These are phyloP conservation scores for Catharus ustulatus DNA, from an alignment of 2,797 vertebrate genomes.

Conservation along the genomic window DNA sequence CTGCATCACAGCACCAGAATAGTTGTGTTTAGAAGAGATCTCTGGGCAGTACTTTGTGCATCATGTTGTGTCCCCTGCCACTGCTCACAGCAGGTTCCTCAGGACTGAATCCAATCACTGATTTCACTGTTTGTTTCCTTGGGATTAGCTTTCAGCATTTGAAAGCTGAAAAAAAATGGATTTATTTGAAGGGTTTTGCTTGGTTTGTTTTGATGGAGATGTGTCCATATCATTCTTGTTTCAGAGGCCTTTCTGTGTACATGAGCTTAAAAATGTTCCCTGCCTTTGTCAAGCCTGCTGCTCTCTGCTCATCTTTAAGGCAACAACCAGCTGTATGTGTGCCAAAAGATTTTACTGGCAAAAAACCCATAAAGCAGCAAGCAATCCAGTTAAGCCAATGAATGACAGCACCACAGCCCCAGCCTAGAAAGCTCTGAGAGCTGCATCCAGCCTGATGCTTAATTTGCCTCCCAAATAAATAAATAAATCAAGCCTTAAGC, in stretches of 20 bases:
- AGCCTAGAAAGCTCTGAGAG: background rate
- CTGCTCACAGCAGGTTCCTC: background rate
- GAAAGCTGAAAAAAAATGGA: background rate
- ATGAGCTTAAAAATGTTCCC: background rate
- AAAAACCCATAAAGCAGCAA: constrained; percentile 26
- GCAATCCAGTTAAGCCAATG: constrained; percentile 53
- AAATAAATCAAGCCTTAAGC: constrained; percentile 42
- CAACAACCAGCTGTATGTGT: background rate
- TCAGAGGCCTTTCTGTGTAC: background rate
- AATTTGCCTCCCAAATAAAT: constrained; percentile 37
- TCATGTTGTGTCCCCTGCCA: background rate
- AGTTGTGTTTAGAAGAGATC: background rate
- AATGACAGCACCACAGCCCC: background rate
- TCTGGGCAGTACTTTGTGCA: background rate
- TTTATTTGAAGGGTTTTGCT: background rate
- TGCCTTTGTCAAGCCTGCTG: constrained; percentile 13
- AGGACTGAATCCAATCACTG: background rate
- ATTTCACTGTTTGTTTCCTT: background rate
- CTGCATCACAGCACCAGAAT: background rate
- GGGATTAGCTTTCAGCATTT: background rate
- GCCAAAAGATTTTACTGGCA: constrained; percentile 33
- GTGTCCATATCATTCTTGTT: background rate
- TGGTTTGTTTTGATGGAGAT: background rate
- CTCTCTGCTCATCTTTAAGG: constrained; percentile 2
- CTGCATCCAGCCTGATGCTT: background rate